Percentiles rank a stretch among this genome's conserved stretches.
Evolutionary conservation across 2,797 vertebrate species (phyloP).

Genomic region (Varecia variegata): DNA sequence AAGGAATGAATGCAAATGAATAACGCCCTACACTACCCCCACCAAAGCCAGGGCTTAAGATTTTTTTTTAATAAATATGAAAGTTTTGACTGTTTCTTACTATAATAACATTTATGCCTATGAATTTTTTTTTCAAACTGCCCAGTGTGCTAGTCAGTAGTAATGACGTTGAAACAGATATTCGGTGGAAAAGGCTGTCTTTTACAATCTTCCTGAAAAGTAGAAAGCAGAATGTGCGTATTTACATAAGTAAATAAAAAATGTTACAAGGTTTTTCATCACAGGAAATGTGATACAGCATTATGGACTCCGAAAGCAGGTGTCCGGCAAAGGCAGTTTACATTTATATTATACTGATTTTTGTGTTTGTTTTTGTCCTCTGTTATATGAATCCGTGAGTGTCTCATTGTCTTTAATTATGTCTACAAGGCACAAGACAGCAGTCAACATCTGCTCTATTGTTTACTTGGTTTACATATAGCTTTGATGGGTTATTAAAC

Average conservation of each 20-base stretch:
- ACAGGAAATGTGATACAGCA: slow-evolving; percentile 53
- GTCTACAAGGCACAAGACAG: slow-evolving; percentile 86
- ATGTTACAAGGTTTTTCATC: slow-evolving; percentile 9
- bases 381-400: slow-evolving; percentile 82
- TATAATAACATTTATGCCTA: background rate
- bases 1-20: background rate
- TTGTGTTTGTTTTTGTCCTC: slow-evolving; percentile 82
- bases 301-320: slow-evolving; percentile 76
- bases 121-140: background rate
- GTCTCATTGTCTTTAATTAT: slow-evolving; percentile 87
- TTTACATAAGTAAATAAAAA: slow-evolving; percentile 51
- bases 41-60: background rate
- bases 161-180: slow-evolving; percentile 3
- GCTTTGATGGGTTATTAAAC: slow-evolving; percentile 89
- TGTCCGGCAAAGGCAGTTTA: slow-evolving; percentile 78
- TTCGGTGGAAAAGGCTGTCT: background rate
- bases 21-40: background rate
- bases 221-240: background rate
- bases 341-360: slow-evolving; percentile 75
- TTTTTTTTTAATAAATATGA: background rate
- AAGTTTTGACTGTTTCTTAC: background rate
- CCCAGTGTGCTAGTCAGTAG: fast-evolving
- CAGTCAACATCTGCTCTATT: slow-evolving; percentile 89
- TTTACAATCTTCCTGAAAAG: slow-evolving; percentile 21
- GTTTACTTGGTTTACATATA: slow-evolving; percentile 88